phyloP scores from a whole-genome alignment of 2,888 invertebrate species.

The Tetramorium bicarinatum region DNA sequence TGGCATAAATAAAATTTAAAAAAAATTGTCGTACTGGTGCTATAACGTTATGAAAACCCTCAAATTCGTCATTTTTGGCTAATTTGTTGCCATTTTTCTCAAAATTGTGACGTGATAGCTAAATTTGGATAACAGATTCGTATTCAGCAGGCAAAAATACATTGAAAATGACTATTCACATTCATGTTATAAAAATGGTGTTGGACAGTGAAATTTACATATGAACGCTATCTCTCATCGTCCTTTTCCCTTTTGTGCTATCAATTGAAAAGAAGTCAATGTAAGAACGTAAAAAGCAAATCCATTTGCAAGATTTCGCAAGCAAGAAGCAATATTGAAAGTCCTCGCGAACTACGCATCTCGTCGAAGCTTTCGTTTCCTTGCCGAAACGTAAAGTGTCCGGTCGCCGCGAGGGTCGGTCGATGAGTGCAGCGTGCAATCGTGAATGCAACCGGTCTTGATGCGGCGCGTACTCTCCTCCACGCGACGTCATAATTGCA shows the following conservation, averaged over 20 bases:
- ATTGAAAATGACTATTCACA: too few relatives aligned
- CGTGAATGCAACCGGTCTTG: conserved; percentile 69
- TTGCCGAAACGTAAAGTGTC: not conserved
- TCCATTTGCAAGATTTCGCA: not conserved
- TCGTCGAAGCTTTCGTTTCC: not conserved
- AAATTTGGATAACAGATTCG: too few relatives aligned
- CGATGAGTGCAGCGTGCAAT: conserved; percentile 60
- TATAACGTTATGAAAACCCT: too few relatives aligned
- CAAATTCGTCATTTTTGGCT: too few relatives aligned
- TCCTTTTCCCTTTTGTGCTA: not conserved
- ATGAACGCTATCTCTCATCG: not conserved
- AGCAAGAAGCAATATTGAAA: not conserved
- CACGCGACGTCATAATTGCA: conserved; percentile 76
- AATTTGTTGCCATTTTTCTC: too few relatives aligned
- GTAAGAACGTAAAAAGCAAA: not conserved
- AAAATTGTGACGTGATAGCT: too few relatives aligned
- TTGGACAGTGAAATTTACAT: not conserved
- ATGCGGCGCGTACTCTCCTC: conserved; percentile 72
- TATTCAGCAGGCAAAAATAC: too few relatives aligned
- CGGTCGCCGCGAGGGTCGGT: conserved; percentile 41
- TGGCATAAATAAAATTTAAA: too few relatives aligned
- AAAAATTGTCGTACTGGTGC: too few relatives aligned
- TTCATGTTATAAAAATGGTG: too few relatives aligned
- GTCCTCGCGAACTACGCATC: not conserved
- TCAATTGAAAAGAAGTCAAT: not conserved